Evolutionary conservation across 2,888 invertebrate species (phyloP).

Genomic region (Linyphia triangularis): DNA sequence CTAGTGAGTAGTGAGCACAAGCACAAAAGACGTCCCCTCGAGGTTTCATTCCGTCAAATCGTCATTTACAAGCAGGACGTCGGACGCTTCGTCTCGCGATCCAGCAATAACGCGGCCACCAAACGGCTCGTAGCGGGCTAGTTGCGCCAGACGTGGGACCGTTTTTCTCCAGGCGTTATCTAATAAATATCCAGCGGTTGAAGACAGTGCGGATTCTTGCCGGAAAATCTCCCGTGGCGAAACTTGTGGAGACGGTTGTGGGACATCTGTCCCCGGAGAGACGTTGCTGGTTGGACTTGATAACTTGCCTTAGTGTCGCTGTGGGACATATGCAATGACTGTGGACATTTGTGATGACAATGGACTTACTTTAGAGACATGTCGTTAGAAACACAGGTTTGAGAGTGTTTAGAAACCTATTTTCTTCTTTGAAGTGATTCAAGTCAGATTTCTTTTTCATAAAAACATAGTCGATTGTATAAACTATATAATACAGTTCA

Average conservation of each 20-base stretch:
- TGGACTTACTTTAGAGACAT: slow-evolving; percentile 1
- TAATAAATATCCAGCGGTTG: slow-evolving; percentile 66
- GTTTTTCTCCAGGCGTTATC: slow-evolving; percentile 9
- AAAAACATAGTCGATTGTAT: too few relatives aligned
- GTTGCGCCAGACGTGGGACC: slow-evolving; percentile 31
- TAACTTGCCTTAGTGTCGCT: slow-evolving; percentile 58
- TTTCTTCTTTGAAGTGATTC: neutral
- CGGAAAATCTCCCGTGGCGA: slow-evolving; percentile 38
- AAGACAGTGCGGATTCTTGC: slow-evolving; percentile 44
- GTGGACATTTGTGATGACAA: slow-evolving; percentile 16
- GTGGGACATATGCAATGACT: slow-evolving; percentile 45
- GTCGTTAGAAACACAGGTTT: neutral
- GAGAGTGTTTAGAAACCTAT: slow-evolving; percentile 6
- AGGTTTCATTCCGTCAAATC: slow-evolving; percentile 75
- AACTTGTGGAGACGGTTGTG: slow-evolving; percentile 9
- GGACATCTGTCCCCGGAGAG: slow-evolving; percentile 52
- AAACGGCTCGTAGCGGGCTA: slow-evolving; percentile 5
- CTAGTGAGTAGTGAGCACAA: slow-evolving; percentile 71
- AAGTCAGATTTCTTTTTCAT: neutral
- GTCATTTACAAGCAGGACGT: slow-evolving; percentile 74
- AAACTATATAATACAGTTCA: too few relatives aligned
- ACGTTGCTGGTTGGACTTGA: slow-evolving; percentile 41
- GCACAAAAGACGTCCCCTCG: slow-evolving; percentile 74
- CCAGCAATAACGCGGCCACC: slow-evolving; percentile 29
- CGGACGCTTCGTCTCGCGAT: slow-evolving; percentile 43